phyloP scores from a whole-genome alignment of 2,113 vertebrate species.

The Cryptoleucopteryx plumbea region DNA sequence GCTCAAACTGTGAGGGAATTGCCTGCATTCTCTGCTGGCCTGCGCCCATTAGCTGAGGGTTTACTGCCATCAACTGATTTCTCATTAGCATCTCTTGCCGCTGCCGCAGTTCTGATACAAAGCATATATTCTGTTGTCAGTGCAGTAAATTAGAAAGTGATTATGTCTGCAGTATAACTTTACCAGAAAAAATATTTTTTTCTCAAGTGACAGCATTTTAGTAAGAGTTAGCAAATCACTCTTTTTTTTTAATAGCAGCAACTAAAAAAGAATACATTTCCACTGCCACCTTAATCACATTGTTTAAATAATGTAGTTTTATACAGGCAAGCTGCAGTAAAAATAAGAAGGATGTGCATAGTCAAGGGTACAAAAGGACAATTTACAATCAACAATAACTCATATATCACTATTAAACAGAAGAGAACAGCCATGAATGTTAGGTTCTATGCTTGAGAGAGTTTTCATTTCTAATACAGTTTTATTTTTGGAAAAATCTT shows the following conservation, averaged over 20 bases:
- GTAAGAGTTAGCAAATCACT: neutral
- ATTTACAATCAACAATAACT: neutral
- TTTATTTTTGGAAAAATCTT: neutral
- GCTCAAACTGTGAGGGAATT: conserved; percentile 82
- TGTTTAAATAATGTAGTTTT: neutral
- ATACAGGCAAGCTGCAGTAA: neutral
- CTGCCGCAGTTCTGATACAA: conserved; percentile 83
- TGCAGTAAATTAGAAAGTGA: neutral
- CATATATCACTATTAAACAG: neutral
- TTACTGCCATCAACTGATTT: conserved; percentile 86
- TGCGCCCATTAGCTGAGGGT: conserved; percentile 81
- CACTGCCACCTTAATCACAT: neutral
- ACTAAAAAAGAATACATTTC: neutral
- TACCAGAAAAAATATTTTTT: neutral
- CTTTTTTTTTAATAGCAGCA: neutral
- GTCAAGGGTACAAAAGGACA: neutral
- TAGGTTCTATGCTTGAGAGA: neutral
- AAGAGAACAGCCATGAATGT: neutral
- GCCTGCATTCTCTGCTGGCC: conserved; percentile 84
- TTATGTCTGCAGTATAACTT: neutral
- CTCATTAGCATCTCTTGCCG: conserved; percentile 87
- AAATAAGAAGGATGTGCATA: neutral
- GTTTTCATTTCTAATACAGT: neutral
- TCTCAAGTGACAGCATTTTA: neutral
- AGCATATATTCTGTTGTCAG: neutral